phyloP scores from a whole-genome alignment of 2,113 vertebrate species.

The Ciconia maguari region DNA sequence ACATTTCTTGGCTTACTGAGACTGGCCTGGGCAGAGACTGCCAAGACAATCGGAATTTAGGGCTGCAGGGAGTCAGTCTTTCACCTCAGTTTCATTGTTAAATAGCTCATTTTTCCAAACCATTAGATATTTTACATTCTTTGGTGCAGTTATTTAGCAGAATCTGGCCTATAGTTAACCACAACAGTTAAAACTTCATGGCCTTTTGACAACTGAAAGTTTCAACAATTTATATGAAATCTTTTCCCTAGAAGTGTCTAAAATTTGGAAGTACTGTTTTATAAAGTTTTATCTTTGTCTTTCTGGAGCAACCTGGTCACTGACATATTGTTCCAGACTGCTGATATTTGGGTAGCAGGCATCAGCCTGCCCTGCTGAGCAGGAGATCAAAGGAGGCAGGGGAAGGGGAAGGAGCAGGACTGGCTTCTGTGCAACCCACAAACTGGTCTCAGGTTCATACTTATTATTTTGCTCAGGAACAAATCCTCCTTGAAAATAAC shows the following conservation, averaged over 20 bases:
- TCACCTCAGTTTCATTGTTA: neutral
- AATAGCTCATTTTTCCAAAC: neutral
- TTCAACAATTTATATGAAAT: neutral
- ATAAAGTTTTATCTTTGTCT: neutral
- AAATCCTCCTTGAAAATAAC: neutral
- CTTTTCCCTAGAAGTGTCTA: neutral
- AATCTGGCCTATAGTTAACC: neutral
- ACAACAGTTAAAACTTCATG: neutral
- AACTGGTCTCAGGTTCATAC: neutral
- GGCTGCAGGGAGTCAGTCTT: neutral
- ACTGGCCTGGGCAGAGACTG: neutral
- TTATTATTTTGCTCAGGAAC: neutral
- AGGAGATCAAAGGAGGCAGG: neutral
- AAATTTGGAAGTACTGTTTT: neutral
- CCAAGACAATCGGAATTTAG: neutral
- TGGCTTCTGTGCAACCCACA: neutral
- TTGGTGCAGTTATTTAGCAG: neutral
- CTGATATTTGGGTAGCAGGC: neutral
- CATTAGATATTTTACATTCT: neutral
- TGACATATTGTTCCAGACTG: neutral
- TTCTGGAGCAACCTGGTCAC: neutral
- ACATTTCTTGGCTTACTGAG: neutral
- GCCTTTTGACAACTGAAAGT: neutral
- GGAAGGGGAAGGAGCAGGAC: neutral
- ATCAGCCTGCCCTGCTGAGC: neutral